Base-by-base conservation (phyloP, 2,113 vertebrate species). In the Glaucidium brasilianum region DNA sequence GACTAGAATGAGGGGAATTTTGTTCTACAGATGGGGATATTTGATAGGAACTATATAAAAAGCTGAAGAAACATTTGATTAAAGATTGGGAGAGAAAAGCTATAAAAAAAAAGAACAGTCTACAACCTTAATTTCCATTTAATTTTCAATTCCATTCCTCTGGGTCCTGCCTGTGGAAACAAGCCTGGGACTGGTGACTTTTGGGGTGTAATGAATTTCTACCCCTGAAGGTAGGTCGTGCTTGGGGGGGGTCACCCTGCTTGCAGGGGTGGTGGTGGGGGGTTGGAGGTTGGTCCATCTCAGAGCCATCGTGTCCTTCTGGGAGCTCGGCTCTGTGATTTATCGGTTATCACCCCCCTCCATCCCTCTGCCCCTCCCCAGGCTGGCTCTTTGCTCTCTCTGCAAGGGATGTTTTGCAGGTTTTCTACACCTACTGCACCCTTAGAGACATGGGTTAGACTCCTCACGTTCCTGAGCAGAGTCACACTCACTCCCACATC, bases 31-130 rank as follows among this genome's bases (percentile, higher is more conserved):
- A 95, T 83, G 63, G 43, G 9, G 11, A 25, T 59, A 59, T 78
- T 91, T 92, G 73, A 95, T 90, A 78, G 69, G 47, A 77, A 37
- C 47, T 26, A 23, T 26, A 88, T 77, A 86, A 90, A 95, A 93
- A 92, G 21, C 60, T 74, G 92, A 86, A 83, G 79, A 96, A 95
- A 85, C 32, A 26, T 93, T 93, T 94, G 75, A 95, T 85, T 80
- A 90, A 85, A 90, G 90, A 76, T 29, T 8, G 45, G 50, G 29
- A 94, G 67, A 69, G 62, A 71, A 86, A 88, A 86, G 37, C 21
- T 34, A 39, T 52, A 72, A 67, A 87, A 15, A 62, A 63, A 50
- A 25, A 37, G 53, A 88, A 29, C 34, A 20, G 14, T 17, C 55
- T 55, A 35, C 49, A n/a, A 19, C 5, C 8, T 30, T 90, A 7